Base-by-base conservation (phyloP, 2,113 vertebrate genomes). In the Microtus richardsoni region DNA sequence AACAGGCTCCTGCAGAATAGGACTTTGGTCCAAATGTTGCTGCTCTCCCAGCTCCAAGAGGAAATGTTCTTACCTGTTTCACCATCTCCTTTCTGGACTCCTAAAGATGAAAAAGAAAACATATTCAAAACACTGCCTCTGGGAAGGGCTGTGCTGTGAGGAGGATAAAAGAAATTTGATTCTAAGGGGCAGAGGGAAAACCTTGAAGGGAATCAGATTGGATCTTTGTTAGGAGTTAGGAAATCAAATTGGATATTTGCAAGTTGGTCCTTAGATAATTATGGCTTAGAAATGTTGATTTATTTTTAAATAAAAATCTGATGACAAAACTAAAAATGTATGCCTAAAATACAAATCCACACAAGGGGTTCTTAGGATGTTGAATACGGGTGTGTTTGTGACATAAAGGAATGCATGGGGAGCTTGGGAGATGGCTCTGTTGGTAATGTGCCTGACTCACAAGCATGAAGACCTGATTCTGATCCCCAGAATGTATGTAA, bases 231-330 rank as follows among this genome's bases (percentile, higher is more conserved):
- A n/a, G n/a, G 58, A 16, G 64, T 44, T 84, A 91, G 71, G 75
- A 95, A 88, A 44, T 84, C 68, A 92, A 39, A 70, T 75, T 70
- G 39, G 5, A 74, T 74, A 41, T 95, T 93, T 84, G 39, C 47
- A 68, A 14, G 71, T 95, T 89, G 89, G 22, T 89, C 52, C 7
- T 41, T 64, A 64, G 28, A 6, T 87, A 11, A 49, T 49, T 79
- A 82, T 47, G 14, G 36, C 90, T 33, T 75, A 49, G 49, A 14
- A 19, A 84, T 95, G 16, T 70, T 75, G 49, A 9, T 80, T 91
- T 75, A 68, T 95, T 47, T 83, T 91, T 52, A 60, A 41, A 88
- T 68, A 89, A 64, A 84, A 88, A 62, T 22, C n/a, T 87, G 73
- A 83, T 89, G 79, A 68, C 4, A 88, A 94, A 74, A 90, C 60